Conservation (phyloP, 2,113 vertebrate species). For the Glaucidium brasilianum region DNA sequence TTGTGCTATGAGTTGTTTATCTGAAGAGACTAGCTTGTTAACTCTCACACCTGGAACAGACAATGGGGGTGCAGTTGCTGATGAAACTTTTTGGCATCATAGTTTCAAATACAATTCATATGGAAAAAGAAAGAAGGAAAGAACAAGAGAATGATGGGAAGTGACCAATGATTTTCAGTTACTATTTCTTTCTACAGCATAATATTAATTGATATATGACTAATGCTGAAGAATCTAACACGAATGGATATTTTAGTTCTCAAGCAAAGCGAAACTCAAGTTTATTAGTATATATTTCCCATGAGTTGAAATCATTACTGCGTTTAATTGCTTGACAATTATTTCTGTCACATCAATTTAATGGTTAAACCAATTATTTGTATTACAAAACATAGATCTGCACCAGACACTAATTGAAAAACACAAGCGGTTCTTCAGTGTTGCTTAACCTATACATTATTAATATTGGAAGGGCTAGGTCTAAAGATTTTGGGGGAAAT, state of each 20-base stretch:
- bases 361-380: slow-evolving; percentile 72
- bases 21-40: neutral
- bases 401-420: slow-evolving; percentile 58
- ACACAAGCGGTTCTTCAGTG: neutral
- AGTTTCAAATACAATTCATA: neutral
- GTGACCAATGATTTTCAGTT: neutral
- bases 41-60: neutral
- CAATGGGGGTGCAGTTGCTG: neutral
- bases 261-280: neutral
- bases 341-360: slow-evolving; percentile 72
- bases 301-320: slow-evolving; percentile 52
- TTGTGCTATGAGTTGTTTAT: neutral
- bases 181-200: neutral
- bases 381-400: slow-evolving; percentile 63
- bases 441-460: slow-evolving; percentile 38
- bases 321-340: slow-evolving; percentile 71
- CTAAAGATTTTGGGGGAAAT: slow-evolving; percentile 8
- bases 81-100: neutral
- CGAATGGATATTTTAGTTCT: slow-evolving; percentile 6
- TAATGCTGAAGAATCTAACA: neutral
- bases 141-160: neutral
- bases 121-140: neutral
- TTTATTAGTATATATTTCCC: slow-evolving; percentile 63
- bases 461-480: slow-evolving; percentile 16
- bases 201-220: neutral